Conservation (phyloP, 2,113 vertebrate genomes). For the Arenaria interpres region DNA sequence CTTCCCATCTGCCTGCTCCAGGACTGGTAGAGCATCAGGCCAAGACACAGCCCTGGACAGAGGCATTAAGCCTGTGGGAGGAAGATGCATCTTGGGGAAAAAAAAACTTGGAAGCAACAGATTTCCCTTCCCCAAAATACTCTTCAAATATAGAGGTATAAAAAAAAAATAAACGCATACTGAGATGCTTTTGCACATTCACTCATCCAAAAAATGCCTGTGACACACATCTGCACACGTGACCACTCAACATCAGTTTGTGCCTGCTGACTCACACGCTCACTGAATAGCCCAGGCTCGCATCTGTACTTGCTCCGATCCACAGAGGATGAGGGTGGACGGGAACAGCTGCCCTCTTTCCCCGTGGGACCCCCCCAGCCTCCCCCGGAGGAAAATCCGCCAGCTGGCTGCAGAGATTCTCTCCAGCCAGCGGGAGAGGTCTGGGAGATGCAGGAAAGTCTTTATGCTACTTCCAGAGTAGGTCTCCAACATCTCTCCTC, state of each 20-base stretch:
- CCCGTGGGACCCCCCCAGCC: neutral
- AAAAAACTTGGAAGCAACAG: neutral
- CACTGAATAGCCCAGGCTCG: slow-evolving; percentile 26
- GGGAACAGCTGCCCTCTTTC: slow-evolving; percentile 24
- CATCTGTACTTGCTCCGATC: slow-evolving; percentile 16
- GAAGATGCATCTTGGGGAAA: neutral
- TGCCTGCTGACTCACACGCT: slow-evolving; percentile 9
- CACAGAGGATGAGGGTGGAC: neutral
- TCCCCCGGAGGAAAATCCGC: neutral
- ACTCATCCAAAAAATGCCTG: slow-evolving; percentile 33
- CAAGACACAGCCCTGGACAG: neutral
- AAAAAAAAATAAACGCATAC: neutral
- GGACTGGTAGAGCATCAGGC: neutral
- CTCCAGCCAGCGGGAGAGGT: slow-evolving; percentile 1
- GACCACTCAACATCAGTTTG: neutral
- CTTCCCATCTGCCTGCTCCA: neutral
- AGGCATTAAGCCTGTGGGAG: neutral
- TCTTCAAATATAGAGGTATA: slow-evolving; percentile 9
- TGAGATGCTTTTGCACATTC: slow-evolving; percentile 46
- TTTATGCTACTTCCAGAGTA: neutral
- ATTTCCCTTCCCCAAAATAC: neutral
- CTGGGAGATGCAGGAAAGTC: neutral
- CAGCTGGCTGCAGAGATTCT: slow-evolving; percentile 3
- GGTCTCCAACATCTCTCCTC: neutral
- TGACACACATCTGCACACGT: neutral